Evolutionary conservation across 2,113 vertebrate species (phyloP).

Genomic region (Vulpes ferrilata): DNA sequence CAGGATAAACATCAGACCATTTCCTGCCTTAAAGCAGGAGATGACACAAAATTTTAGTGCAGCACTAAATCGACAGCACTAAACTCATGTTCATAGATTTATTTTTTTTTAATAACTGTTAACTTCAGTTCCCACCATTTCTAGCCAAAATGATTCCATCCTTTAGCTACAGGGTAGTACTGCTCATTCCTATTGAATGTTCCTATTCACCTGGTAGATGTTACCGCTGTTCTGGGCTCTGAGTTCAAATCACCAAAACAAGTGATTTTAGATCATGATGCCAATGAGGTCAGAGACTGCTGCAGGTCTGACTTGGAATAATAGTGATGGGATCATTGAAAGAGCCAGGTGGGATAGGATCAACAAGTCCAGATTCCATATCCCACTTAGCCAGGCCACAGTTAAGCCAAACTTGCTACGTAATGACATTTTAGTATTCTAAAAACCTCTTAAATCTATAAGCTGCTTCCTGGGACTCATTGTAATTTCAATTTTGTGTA

Average conservation of each 20-base stretch:
- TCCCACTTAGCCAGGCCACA: neutral
- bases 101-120: neutral
- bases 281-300: neutral
- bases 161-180: neutral
- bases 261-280: neutral
- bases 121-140: neutral
- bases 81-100: neutral
- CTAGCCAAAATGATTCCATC: neutral
- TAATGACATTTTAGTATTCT: neutral
- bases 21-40: neutral
- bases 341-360: neutral
- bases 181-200: neutral
- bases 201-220: neutral
- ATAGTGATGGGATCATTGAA: neutral
- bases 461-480: neutral
- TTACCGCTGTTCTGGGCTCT: neutral
- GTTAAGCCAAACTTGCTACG: neutral
- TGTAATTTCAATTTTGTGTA: constrained; percentile 12
- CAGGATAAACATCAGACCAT: neutral
- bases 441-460: neutral
- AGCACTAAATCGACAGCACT: neutral
- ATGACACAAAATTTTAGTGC: neutral
- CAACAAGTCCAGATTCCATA: neutral
- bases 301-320: neutral
- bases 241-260: neutral